These are phyloP conservation scores for Pituophis catenifer DNA, from an alignment of 2,113 vertebrate species.

Conservation along the genomic window DNA sequence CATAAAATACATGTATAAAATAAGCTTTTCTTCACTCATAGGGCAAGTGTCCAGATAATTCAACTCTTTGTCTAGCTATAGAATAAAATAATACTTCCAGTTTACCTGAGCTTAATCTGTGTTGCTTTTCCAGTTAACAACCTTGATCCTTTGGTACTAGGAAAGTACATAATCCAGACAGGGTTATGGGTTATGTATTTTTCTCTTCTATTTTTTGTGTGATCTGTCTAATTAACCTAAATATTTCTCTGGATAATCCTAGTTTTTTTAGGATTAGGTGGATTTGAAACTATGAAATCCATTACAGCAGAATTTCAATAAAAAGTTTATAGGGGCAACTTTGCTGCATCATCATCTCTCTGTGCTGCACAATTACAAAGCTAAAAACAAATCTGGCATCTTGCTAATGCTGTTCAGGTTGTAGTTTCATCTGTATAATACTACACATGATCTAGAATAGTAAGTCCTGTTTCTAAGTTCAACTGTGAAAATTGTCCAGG, in stretches of 20 bases:
- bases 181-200: not conserved
- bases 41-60: slow-evolving; percentile 28
- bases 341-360: not conserved
- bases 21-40: slow-evolving; percentile 20
- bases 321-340: slow-evolving; percentile 7
- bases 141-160: not conserved
- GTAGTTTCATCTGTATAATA: not conserved
- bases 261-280: not conserved
- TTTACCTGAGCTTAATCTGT: slow-evolving; percentile 28
- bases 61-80: slow-evolving; percentile 12
- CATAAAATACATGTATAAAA: slow-evolving; percentile 4
- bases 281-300: slow-evolving; percentile 3
- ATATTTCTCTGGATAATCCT: slow-evolving; percentile 31
- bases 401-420: not conserved
- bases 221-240: slow-evolving; percentile 23
- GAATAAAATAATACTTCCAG: slow-evolving; percentile 24
- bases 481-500: too few species aligned
- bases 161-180: slow-evolving; percentile 32
- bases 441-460: not conserved
- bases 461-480: too few species aligned
- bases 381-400: rapidly evolving
- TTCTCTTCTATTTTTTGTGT: slow-evolving; percentile 36
- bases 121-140: slow-evolving; percentile 34
- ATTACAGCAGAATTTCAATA: slow-evolving; percentile 29
- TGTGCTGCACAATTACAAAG: not conserved